Conservation (phyloP, 2,888 invertebrate genomes). For the Trichogramma evanescens region DNA sequence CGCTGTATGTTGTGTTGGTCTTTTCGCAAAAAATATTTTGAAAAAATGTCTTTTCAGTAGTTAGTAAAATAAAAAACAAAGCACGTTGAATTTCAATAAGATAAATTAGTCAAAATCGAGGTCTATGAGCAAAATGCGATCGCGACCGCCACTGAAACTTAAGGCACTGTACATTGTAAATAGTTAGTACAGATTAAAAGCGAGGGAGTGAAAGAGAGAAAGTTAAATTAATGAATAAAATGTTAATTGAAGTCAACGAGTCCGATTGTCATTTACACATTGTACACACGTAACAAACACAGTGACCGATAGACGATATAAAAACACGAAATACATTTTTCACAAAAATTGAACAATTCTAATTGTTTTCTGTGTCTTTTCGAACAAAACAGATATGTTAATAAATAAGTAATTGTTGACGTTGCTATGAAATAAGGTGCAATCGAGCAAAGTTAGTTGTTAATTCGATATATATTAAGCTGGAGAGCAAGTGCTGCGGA, state of each 20-base stretch:
- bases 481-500: slow-evolving; percentile 16
- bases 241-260: slow-evolving; percentile 6
- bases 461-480: background rate
- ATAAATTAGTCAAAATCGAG: slow-evolving; percentile 16
- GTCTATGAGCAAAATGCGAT: slow-evolving; percentile 24
- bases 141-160: slow-evolving; percentile 34
- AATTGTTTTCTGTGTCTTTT: slow-evolving; percentile 16
- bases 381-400: slow-evolving; percentile 20
- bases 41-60: too few species aligned
- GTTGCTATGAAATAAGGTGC: slow-evolving; percentile 1
- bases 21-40: too few species aligned
- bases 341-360: slow-evolving; percentile 9
- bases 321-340: background rate
- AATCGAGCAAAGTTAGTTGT: too few species aligned
- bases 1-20: too few species aligned
- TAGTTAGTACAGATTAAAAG: slow-evolving; percentile 34
- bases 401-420: slow-evolving; percentile 10
- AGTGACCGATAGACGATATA: background rate
- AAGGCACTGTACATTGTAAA: slow-evolving; percentile 47
- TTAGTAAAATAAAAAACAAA: background rate
- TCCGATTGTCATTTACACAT: slow-evolving; percentile 22
- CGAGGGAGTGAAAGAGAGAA: slow-evolving; percentile 26
- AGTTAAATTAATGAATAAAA: slow-evolving; percentile 15
- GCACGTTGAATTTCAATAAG: background rate
- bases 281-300: background rate